A percentile compares a stretch with the other conserved stretches of the same genome.
Conservation (phyloP, 2,113 vertebrate genomes). For the Tilapia sparmanii region DNA sequence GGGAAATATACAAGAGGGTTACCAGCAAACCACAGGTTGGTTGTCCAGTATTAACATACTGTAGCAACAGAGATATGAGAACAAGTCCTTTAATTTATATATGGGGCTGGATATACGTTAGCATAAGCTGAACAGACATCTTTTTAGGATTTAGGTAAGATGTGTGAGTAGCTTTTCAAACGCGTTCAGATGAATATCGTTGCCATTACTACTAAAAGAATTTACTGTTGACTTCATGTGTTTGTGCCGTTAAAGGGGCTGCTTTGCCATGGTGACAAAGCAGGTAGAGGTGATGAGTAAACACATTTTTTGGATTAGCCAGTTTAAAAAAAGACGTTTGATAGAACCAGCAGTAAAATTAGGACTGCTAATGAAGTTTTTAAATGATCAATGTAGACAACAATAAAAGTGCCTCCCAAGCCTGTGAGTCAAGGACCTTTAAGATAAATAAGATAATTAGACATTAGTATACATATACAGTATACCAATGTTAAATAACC, state of each 20-base stretch:
- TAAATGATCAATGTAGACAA: not conserved
- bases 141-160: not conserved
- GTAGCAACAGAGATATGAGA: not conserved
- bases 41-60: not conserved
- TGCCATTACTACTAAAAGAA: not conserved
- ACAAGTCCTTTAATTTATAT: not conserved
- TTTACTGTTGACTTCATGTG: not conserved
- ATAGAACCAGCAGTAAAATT: not conserved
- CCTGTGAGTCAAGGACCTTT: not conserved
- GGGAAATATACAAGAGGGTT: not conserved
- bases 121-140: not conserved
- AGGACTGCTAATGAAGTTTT: not conserved
- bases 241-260: not conserved
- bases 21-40: not conserved
- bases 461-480: not conserved
- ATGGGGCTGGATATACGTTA: not conserved
- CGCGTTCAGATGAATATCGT: not conserved
- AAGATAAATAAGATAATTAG: not conserved
- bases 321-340: fast-evolving
- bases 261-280: not conserved
- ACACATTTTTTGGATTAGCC: not conserved
- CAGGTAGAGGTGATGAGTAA: not conserved
- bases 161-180: not conserved
- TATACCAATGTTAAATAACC: not conserved
- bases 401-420: not conserved